Conservation (phyloP, 2,888 invertebrate genomes). For the Cryptophagus acutangulus region DNA sequence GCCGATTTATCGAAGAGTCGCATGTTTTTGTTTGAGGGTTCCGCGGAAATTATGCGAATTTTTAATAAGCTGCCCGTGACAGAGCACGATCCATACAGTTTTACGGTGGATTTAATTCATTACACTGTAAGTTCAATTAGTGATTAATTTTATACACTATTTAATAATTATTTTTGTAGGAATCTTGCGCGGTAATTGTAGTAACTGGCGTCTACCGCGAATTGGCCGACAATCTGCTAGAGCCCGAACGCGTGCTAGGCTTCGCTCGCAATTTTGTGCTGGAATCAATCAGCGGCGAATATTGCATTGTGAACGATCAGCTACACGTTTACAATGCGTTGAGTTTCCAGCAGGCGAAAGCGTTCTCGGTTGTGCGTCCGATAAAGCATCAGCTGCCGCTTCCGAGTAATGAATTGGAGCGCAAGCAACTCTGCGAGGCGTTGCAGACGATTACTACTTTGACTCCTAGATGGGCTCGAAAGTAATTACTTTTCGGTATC, state of each 20-base stretch:
- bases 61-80: conserved; percentile 55
- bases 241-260: conserved; percentile 48
- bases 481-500: conserved; percentile 3
- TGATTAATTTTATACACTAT: conserved; percentile 3
- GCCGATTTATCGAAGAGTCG: conserved; percentile 41
- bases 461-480: conserved; percentile 37
- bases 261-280: conserved; percentile 60
- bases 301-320: conserved; percentile 64
- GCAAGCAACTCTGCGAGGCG: conserved; percentile 32
- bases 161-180: conserved; percentile 34
- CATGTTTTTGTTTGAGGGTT: conserved; percentile 35
- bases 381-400: conserved; percentile 21
- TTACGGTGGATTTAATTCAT: conserved; percentile 61
- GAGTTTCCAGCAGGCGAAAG: conserved; percentile 29
- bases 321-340: conserved; percentile 54
- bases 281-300: conserved; percentile 50
- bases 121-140: conserved; percentile 53
- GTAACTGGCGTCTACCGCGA: conserved; percentile 64
- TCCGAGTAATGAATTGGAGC: conserved; percentile 32
- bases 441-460: conserved; percentile 36
- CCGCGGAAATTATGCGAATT: conserved; percentile 47
- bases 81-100: conserved; percentile 62
- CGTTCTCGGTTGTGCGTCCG: conserved; percentile 33
- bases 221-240: conserved; percentile 46
- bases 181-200: conserved; percentile 51